Percentiles rank a stretch among this genome's conserved stretches.
Evolutionary conservation across 1,140 invertebrate genomes (phyloP).

Genomic region (Cecropterus lyciades): DNA sequence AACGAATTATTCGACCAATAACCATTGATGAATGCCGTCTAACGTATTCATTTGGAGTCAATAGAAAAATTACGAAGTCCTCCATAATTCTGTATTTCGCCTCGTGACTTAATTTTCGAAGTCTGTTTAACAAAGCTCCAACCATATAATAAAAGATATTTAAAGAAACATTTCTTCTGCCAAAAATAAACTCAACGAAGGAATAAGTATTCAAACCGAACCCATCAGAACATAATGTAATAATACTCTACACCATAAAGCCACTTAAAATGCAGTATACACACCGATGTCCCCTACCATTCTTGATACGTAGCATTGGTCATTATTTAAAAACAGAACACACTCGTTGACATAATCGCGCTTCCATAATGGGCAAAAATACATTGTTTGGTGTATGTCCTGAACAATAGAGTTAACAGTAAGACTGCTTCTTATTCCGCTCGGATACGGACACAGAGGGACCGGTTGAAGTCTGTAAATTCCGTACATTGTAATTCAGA

Average conservation of each 20-base stretch:
- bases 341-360: slow-evolving; percentile 80
- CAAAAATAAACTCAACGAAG: slow-evolving; percentile 12
- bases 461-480: slow-evolving; percentile 74
- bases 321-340: slow-evolving; percentile 81
- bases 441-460: slow-evolving; percentile 74
- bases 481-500: slow-evolving; percentile 82
- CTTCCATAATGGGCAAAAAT: slow-evolving; percentile 79
- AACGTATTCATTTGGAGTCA: not conserved
- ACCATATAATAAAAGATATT: not conserved
- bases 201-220: slow-evolving; percentile 15
- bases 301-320: slow-evolving; percentile 61
- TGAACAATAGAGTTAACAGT: slow-evolving; percentile 81
- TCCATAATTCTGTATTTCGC: not conserved
- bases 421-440: slow-evolving; percentile 81
- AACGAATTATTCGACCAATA: too few relatives aligned
- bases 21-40: too few relatives aligned
- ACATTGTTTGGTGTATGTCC: slow-evolving; percentile 76
- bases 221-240: slow-evolving; percentile 14
- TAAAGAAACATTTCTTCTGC: not conserved
- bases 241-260: slow-evolving; percentile 40
- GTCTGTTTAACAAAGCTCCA: not conserved
- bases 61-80: not conserved
- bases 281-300: slow-evolving; percentile 53
- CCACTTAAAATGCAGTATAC: slow-evolving; percentile 64
- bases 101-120: not conserved